Conservation (phyloP, 2,888 invertebrate genomes). For the Enchytraeus crypticus region DNA sequence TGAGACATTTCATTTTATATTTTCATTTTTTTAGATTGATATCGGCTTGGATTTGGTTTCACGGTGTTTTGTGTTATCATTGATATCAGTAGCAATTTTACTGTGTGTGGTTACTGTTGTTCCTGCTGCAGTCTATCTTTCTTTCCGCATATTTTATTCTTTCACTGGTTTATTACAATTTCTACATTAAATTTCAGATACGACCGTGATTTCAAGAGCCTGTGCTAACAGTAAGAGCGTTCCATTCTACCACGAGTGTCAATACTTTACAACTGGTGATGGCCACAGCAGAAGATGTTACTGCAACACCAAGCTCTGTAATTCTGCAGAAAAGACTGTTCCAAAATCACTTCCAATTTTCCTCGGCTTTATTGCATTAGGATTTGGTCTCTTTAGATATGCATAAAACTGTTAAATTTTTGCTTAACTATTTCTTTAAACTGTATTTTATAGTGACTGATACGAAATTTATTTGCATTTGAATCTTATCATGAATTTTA, state of each 20-base stretch:
- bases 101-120: not conserved
- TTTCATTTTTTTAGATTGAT: too few relatives aligned
- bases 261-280: slow-evolving; percentile 16
- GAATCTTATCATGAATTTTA: too few relatives aligned
- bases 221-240: slow-evolving; percentile 22
- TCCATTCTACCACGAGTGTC: slow-evolving; percentile 24
- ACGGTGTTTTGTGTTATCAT: not conserved
- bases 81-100: not conserved
- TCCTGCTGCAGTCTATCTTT: not conserved
- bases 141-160: not conserved
- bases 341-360: too few relatives aligned
- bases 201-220: slow-evolving; percentile 18
- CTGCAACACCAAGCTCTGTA: slow-evolving; percentile 25
- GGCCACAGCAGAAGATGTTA: slow-evolving; percentile 22
- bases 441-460: too few relatives aligned
- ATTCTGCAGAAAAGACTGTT: too few relatives aligned
- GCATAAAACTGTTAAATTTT: too few relatives aligned
- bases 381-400: too few relatives aligned
- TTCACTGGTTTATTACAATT: not conserved
- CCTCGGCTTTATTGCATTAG: too few relatives aligned
- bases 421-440: too few relatives aligned
- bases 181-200: slow-evolving; percentile 14
- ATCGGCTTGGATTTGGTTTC: too few relatives aligned
- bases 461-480: too few relatives aligned
- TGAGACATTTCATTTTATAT: too few relatives aligned